Base-by-base conservation (phyloP, 2,888 invertebrate genomes). In the Meliscaeva auricollis region DNA sequence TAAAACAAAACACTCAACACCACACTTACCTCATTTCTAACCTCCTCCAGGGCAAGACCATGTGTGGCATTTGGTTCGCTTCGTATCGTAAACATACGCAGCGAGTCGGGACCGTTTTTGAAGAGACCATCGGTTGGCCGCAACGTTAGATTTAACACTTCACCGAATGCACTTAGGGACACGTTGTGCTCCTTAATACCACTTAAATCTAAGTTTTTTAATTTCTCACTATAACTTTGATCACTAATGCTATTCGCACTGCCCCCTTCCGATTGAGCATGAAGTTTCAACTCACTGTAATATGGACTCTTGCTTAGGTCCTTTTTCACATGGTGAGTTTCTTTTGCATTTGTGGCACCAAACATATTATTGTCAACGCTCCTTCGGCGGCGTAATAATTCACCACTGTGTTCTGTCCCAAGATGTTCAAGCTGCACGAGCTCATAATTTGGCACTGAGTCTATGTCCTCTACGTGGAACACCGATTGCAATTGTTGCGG, bases 391-490 rank as follows among this genome's bases (percentile, higher is more conserved):
- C 73, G 80, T 60, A 78, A 2, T 35, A 60, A 62, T 60, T 84
- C 76, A 44, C 74, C 76, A 64, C 81, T 87, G 90, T 93, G 88
- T 62, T 84, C 87, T 30, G 87, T 88, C 60, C 90, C 90, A 87
- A 94, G 94, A 91, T 96, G 96, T 76, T 94, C 93, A 87, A 97
- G 94, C 88, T 95, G 95, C 72, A 97, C 95, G 89, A 97, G 93
- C 93, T 97, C 96, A 92, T 98, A 98, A 88, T 95, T 94, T 87
- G 98, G 98, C 89, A 98, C 96, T 91, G 95, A 93, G 89, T 95
- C 94, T 91, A 95, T 95, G 89, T 94, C 94, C 81, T 96, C 96
- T 89, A 97, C 96, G 92, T 97, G 97, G 93, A 98, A 98, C 87
- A 97, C 95, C 90, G 94, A 94, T 91, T 94, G 94, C 90, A 97